Percentiles rank a stretch among this genome's conserved stretches.
Conservation (phyloP, 2,888 invertebrate species). For the Strigamia transsilvanica region DNA sequence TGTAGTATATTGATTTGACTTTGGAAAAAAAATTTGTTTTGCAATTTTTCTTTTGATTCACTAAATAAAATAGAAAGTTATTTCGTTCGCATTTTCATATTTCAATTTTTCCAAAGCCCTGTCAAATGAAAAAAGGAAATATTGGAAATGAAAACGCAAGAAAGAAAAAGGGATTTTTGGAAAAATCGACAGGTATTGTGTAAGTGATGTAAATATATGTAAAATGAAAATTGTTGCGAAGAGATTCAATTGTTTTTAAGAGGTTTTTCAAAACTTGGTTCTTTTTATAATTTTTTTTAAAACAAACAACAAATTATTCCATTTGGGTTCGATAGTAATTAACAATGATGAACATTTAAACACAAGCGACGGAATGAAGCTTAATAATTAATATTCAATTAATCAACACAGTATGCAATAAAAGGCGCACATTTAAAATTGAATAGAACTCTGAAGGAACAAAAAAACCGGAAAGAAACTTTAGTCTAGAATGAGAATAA, state of each 20-base stretch:
- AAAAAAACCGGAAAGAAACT: constrained; percentile 7
- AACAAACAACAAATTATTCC: not conserved
- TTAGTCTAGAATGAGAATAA: constrained; percentile 3
- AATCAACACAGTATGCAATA: too few relatives aligned
- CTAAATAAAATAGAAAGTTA: constrained; percentile 37
- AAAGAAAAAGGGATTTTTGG: not conserved
- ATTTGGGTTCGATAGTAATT: not conserved
- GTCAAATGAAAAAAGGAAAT: constrained; percentile 27
- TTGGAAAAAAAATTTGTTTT: not conserved
- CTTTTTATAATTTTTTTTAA: not conserved
- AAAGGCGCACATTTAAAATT: not conserved
- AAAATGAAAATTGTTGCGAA: not conserved
- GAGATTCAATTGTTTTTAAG: not conserved
- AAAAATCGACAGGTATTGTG: constrained; percentile 39
- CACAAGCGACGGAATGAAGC: not conserved
- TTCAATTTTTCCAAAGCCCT: constrained; percentile 40
- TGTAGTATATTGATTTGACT: constrained; percentile 15
- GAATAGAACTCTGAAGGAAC: not conserved
- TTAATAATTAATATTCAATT: not conserved
- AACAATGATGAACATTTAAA: not conserved
- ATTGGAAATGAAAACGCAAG: constrained; percentile 36
- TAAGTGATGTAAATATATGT: constrained; percentile 31
- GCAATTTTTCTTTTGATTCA: constrained; percentile 45
- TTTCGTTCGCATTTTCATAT: constrained; percentile 43
- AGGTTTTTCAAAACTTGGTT: not conserved